Evolutionary conservation across 2,888 invertebrate species (phyloP).

Genomic region (Lycaena phlaeas): DNA sequence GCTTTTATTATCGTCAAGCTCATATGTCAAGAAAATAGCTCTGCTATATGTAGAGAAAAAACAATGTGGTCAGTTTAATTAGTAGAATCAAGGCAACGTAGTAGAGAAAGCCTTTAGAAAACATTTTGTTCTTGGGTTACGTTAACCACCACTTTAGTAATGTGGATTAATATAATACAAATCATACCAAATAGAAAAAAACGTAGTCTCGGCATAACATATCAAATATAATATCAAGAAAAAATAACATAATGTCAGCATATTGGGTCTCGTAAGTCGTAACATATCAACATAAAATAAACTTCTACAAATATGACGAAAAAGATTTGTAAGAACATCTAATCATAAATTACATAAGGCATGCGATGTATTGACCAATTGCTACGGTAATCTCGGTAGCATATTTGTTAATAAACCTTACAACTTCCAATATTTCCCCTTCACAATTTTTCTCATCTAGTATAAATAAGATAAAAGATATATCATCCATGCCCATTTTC

Average conservation of each 20-base stretch:
- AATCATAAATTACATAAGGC: conserved; percentile 2
- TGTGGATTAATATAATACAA: no score
- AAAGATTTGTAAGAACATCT: not conserved
- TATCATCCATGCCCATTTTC: conserved; percentile 66
- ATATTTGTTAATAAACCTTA: conserved; percentile 56
- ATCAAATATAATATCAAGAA: not conserved
- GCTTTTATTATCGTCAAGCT: no score
- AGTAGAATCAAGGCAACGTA: no score
- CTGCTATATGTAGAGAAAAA: no score
- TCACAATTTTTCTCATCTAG: conserved; percentile 55
- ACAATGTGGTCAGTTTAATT: no score
- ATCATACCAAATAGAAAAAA: no score
- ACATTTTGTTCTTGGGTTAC: no score
- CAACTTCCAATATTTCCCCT: conserved; percentile 44
- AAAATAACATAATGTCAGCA: not conserved
- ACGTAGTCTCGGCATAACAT: no score
- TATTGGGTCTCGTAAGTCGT: not conserved
- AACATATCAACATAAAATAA: not conserved
- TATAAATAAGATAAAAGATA: conserved; percentile 66
- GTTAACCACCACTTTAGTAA: no score
- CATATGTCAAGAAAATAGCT: no score
- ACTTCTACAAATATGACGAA: not conserved
- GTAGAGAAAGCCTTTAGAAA: no score
- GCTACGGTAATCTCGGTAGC: conserved; percentile 37
- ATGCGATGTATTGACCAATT: conserved; percentile 31